Conservation (phyloP, 2,888 invertebrate species). For the Augiades crinisus region DNA sequence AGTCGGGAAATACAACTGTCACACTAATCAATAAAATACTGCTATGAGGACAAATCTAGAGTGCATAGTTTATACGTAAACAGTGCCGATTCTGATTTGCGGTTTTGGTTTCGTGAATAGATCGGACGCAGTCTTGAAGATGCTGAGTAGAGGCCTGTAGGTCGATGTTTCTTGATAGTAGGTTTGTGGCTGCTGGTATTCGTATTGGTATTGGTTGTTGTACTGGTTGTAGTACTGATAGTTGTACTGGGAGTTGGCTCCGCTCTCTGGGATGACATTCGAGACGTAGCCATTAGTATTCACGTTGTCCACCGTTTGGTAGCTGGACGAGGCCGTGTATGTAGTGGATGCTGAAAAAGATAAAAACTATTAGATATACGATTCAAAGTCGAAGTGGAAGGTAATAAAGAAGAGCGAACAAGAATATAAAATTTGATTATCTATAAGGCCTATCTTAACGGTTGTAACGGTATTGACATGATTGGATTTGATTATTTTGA, state of each 20-base stretch:
- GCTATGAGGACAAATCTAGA: slow-evolving; percentile 29
- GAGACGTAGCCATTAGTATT: slow-evolving; percentile 72
- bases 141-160: slow-evolving; percentile 70
- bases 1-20: slow-evolving; percentile 76
- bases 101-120: slow-evolving; percentile 67
- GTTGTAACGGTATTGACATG: too few species aligned
- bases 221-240: slow-evolving; percentile 68
- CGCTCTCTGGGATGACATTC: slow-evolving; percentile 79
- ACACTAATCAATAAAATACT: slow-evolving; percentile 48
- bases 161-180: slow-evolving; percentile 63
- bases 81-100: slow-evolving; percentile 64
- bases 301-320: slow-evolving; percentile 60
- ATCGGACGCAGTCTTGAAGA: slow-evolving; percentile 71
- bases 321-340: slow-evolving; percentile 64
- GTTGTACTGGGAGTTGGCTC: slow-evolving; percentile 64
- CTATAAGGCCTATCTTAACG: too few species aligned
- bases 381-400: background rate
- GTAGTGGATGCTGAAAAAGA: slow-evolving; percentile 64
- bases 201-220: slow-evolving; percentile 55
- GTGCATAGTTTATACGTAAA: slow-evolving; percentile 55
- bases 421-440: too few species aligned
- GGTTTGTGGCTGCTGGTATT: slow-evolving; percentile 59
- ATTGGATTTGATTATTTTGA: too few species aligned
- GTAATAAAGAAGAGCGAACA: too few species aligned
- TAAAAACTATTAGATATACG: slow-evolving; percentile 24